Conservation (phyloP, 2,797 vertebrate genomes). For the Rhynchotus rufescens region DNA sequence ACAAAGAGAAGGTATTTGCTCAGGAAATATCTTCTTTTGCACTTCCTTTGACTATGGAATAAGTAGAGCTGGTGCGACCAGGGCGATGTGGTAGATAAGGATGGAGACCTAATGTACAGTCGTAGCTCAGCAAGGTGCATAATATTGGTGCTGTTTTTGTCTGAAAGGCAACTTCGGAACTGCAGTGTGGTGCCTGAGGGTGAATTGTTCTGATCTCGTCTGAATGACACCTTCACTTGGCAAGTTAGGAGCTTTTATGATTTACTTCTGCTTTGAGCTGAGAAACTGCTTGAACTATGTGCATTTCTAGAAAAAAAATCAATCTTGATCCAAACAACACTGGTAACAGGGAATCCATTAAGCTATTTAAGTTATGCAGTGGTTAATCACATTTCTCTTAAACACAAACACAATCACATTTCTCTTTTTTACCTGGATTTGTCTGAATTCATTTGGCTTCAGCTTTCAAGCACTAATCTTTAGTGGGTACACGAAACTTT, state of each 20-base stretch:
- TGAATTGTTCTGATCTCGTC: not conserved
- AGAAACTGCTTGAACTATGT: not conserved
- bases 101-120: not conserved
- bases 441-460: constrained; percentile 9
- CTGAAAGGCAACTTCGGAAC: not conserved
- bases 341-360: not conserved
- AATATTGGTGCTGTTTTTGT: not conserved
- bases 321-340: not conserved
- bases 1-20: not conserved
- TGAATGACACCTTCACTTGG: not conserved
- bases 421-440: constrained; percentile 25
- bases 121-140: not conserved
- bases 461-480: constrained; percentile 13
- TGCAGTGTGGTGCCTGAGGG: not conserved
- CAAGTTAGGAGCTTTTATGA: not conserved
- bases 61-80: not conserved
- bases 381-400: not conserved
- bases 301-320: not conserved
- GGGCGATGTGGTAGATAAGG: not conserved
- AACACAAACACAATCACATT: too few relatives aligned
- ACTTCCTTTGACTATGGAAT: not conserved
- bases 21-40: not conserved
- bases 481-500: not conserved
- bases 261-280: not conserved
- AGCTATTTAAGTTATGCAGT: not conserved